Percentiles rank a stretch among this genome's conserved stretches.
These are phyloP conservation scores for Parnassius orleans DNA, from an alignment of 2,888 invertebrate genomes.

Conservation along the genomic window DNA sequence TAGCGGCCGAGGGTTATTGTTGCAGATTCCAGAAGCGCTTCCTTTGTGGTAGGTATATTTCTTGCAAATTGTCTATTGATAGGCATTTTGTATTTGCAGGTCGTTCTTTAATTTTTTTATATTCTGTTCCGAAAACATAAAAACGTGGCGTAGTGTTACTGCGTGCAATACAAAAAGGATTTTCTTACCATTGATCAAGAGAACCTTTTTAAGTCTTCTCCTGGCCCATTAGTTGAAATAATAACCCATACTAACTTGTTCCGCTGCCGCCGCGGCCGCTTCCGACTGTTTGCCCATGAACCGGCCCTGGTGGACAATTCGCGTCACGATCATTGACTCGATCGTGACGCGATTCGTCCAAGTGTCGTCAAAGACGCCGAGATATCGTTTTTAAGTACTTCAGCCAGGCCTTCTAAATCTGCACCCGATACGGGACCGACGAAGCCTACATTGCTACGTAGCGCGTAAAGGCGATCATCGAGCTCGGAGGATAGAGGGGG, in stretches of 20 bases:
- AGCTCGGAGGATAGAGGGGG: conserved; percentile 84
- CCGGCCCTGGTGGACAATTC: conserved; percentile 91
- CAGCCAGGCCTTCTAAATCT: conserved; percentile 94
- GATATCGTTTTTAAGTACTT: conserved; percentile 94
- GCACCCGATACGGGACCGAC: conserved; percentile 86
- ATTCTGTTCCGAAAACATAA: neutral
- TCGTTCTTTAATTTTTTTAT: conserved; percentile 16
- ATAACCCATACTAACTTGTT: conserved; percentile 69
- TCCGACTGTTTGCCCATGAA: conserved; percentile 88
- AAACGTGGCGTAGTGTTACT: too few relatives aligned
- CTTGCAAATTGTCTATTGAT: conserved; percentile 54
- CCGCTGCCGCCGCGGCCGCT: conserved; percentile 89
- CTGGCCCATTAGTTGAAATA: too few relatives aligned
- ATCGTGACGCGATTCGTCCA: too few relatives aligned
- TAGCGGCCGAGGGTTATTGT: conserved; percentile 44
- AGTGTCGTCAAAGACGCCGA: conserved; percentile 90
- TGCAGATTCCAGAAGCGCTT: conserved; percentile 45
- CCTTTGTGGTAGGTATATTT: conserved; percentile 60
- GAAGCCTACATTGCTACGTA: conserved; percentile 85
- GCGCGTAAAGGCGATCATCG: conserved; percentile 88
- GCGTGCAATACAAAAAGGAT: too few relatives aligned
- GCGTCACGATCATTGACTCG: conserved; percentile 92
- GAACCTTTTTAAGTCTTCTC: too few relatives aligned
- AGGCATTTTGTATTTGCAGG: conserved; percentile 42
- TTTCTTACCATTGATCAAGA: too few relatives aligned